Conservation (phyloP, 1,140 invertebrate genomes). For the Nylanderia fulva region DNA sequence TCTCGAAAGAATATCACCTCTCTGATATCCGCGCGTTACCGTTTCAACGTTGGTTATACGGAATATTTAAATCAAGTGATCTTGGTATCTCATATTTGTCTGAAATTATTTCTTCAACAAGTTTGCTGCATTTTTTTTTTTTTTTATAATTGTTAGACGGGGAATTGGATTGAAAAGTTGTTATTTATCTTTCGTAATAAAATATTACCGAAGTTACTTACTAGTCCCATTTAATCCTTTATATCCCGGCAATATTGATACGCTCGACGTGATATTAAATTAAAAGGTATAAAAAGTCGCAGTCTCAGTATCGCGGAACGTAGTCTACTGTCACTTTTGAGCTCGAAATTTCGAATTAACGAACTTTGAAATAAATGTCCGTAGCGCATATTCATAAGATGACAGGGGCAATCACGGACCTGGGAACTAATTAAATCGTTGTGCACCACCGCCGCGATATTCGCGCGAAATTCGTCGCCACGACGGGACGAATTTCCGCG, state of each 20-base stretch:
- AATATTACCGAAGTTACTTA: neutral
- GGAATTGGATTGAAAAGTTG: neutral
- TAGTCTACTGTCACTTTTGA: neutral
- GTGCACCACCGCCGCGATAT: constrained; percentile 14
- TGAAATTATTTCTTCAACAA: neutral
- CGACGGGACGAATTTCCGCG: constrained; percentile 35
- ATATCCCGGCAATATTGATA: neutral
- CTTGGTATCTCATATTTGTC: neutral
- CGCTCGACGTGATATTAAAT: neutral
- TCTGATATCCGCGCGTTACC: neutral
- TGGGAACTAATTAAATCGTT: constrained; percentile 57
- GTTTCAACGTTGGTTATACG: neutral
- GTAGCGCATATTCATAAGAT: constrained; percentile 60
- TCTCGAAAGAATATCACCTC: constrained; percentile 34
- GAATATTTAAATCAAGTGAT: neutral
- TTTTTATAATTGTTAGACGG: neutral
- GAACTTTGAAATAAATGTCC: constrained; percentile 59
- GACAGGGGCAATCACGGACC: constrained; percentile 47
- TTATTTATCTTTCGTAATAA: neutral
- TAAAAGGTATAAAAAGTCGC: neutral
- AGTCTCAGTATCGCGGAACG: neutral
- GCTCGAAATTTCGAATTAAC: constrained; percentile 52
- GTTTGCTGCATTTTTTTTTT: neutral
- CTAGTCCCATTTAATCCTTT: neutral
- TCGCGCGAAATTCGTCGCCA: constrained; percentile 37